These are phyloP conservation scores for Megaceryle maxima DNA, from an alignment of 2,113 vertebrate genomes.

Conservation along the genomic window DNA sequence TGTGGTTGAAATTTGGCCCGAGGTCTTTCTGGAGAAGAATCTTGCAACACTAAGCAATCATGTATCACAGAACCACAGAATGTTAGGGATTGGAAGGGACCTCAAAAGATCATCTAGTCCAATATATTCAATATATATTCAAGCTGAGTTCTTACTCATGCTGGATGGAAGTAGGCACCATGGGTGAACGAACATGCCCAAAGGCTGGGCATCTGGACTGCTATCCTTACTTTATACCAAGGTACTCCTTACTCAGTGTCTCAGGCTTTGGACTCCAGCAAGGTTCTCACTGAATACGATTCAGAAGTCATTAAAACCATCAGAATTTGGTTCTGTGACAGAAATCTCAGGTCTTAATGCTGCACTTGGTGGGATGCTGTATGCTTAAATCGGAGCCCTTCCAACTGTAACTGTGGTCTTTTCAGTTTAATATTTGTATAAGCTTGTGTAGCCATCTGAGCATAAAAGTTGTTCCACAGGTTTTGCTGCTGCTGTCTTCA, in stretches of 20 bases:
- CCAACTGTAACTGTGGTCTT: neutral
- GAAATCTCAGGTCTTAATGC: neutral
- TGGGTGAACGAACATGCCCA: neutral
- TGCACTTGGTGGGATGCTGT: neutral
- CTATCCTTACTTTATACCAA: neutral
- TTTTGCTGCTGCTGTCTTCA: neutral
- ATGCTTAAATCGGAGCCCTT: neutral
- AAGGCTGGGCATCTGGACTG: neutral
- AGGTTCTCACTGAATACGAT: neutral
- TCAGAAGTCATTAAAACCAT: neutral
- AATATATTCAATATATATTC: neutral
- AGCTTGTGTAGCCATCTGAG: neutral
- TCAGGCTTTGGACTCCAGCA: neutral
- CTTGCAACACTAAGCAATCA: conserved; percentile 15
- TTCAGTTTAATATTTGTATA: neutral
- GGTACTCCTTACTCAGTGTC: neutral
- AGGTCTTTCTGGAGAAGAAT: conserved; percentile 26
- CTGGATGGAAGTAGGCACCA: neutral
- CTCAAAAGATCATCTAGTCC: too few species aligned
- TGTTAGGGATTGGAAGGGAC: too few species aligned
- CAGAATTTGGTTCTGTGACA: neutral
- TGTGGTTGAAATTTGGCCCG: conserved; percentile 51
- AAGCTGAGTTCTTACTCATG: neutral
- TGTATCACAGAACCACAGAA: too few species aligned
- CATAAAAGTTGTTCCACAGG: neutral